Evolutionary conservation across 1,140 invertebrate genomes (phyloP), one percentile per base, ranked within the genome.

Genomic region (Mizuhopecten yessoensis): DNA sequence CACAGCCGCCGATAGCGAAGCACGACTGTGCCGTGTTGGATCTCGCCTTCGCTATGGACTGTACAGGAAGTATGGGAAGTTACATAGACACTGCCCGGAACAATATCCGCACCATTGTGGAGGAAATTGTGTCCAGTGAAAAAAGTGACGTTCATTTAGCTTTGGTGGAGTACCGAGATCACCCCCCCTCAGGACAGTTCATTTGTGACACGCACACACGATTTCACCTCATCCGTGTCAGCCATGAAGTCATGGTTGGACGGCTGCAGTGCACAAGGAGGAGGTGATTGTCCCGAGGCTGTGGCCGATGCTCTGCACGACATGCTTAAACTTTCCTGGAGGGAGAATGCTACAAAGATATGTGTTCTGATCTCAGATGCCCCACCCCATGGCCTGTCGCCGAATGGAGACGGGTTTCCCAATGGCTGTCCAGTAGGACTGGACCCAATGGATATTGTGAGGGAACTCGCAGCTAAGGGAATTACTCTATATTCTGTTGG

Each of bases 31-130:
- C 90, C 9, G 42, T 93, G 17, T 91, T 96, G 86, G 95, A 96
- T 89, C 91, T 96, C 34, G 95, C 94, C 7, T 96, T 96, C 91
- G 94, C 93, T 42, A 95, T 96, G 95, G 95, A 96, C 91, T 95
- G 94, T 91, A 96, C 95, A 0, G 93, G 94, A 7, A 95, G 95
- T 87, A 96, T 96, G 95, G 93, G 93, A 0, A 92, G 92, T 13
- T 96, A 95, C 89, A 96, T 96, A 33, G 23, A 91, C 13, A 92
- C 93, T 33, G 95, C 94, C 23, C 49, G 89, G 34, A 36, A 94
- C 13, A 95, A 95, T 90, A 95, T 96, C 39, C 91, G 93, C 33
- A 92, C 89, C 45, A 96, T 96, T 92, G 94, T 95, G 7, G 94
- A 95, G 90, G 92, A 93, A 49, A 95, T 96, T 86, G 94, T 95